Evolutionary conservation across 2,888 invertebrate species (phyloP).

Genomic region (Meiosimyza platycephala): DNA sequence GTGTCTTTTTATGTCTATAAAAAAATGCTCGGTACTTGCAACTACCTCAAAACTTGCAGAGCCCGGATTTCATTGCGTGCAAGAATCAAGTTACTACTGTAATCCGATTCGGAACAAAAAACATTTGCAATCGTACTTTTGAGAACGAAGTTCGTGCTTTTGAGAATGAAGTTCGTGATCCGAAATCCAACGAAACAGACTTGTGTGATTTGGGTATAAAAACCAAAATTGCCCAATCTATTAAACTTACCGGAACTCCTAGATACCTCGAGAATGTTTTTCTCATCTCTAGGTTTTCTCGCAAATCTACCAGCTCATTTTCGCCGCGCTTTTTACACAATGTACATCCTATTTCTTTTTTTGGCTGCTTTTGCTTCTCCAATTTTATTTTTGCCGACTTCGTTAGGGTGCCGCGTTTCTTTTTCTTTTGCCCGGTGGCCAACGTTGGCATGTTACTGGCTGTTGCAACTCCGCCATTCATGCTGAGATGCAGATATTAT

Average conservation of each 20-base stretch:
- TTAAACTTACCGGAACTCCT: slow-evolving; percentile 9
- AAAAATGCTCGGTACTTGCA: too few relatives aligned
- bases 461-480: slow-evolving; percentile 14
- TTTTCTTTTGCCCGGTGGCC: slow-evolving; percentile 31
- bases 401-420: slow-evolving; percentile 22
- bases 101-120: too few relatives aligned
- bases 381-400: background rate
- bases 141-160: too few relatives aligned
- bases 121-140: too few relatives aligned
- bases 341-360: background rate
- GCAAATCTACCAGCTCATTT: slow-evolving; percentile 19
- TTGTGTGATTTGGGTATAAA: too few relatives aligned
- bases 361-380: background rate
- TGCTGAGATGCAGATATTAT: background rate
- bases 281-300: slow-evolving; percentile 12
- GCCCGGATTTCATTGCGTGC: too few relatives aligned
- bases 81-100: too few relatives aligned
- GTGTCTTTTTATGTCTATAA: too few relatives aligned
- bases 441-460: background rate
- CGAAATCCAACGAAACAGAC: too few relatives aligned
- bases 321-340: slow-evolving; percentile 7
- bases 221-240: too few relatives aligned
- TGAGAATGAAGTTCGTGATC: too few relatives aligned
- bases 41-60: too few relatives aligned
- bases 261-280: background rate